Evolutionary conservation across 1,140 invertebrate genomes (phyloP).

Genomic region (Zophobas atratus): DNA sequence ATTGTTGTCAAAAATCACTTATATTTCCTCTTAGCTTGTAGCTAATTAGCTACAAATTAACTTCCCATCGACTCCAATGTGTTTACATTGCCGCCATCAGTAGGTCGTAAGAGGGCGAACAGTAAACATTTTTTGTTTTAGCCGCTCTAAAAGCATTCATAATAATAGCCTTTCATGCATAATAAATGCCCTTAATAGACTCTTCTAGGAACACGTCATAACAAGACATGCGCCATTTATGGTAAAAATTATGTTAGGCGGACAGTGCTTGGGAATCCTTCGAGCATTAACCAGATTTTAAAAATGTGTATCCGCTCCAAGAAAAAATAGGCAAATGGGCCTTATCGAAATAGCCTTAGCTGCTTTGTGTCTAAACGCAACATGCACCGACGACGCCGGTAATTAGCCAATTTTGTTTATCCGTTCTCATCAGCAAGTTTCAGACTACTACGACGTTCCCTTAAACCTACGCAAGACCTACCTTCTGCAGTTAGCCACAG

Average conservation of each 20-base stretch:
- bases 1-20: no score
- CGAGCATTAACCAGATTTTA: slow-evolving; percentile 8
- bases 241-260: slow-evolving; percentile 6
- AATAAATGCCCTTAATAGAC: slow-evolving; percentile 18
- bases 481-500: slow-evolving; percentile 44
- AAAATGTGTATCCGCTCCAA: slow-evolving; percentile 25
- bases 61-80: background rate
- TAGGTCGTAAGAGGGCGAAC: background rate
- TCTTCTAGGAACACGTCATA: slow-evolving; percentile 14
- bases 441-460: background rate
- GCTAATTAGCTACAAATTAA: no score
- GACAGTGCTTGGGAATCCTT: background rate
- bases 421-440: slow-evolving; percentile 1
- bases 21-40: no score
- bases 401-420: slow-evolving; percentile 17
- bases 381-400: slow-evolving; percentile 45
- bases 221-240: slow-evolving; percentile 32
- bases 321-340: slow-evolving; percentile 30
- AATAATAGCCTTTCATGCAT: background rate
- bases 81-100: background rate
- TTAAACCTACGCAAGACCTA: background rate
- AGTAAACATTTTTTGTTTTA: no score
- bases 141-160: slow-evolving; percentile 8
- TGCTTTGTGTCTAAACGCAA: slow-evolving; percentile 56
- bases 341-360: slow-evolving; percentile 53